Conservation (phyloP, 2,888 invertebrate species). For the Eulithis testata region DNA sequence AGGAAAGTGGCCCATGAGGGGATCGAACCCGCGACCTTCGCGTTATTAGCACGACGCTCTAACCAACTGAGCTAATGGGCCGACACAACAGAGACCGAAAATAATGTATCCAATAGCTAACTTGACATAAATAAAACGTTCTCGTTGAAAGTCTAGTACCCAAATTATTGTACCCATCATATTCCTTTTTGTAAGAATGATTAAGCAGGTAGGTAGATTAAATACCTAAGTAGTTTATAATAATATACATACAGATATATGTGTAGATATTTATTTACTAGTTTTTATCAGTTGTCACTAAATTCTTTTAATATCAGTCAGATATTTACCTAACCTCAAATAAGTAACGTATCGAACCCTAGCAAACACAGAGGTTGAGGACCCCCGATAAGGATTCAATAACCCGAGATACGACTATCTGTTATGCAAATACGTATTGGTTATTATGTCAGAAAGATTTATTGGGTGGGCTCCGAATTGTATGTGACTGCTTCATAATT, state of each 20-base stretch:
- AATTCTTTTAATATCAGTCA: slow-evolving; percentile 17
- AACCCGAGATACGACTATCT: slow-evolving; percentile 59
- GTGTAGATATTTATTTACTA: too few relatives aligned
- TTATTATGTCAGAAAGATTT: slow-evolving; percentile 29
- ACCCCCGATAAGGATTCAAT: slow-evolving; percentile 77
- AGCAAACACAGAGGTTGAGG: slow-evolving; percentile 59
- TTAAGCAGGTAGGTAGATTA: too few relatives aligned
- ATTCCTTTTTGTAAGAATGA: too few relatives aligned
- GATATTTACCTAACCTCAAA: slow-evolving; percentile 43
- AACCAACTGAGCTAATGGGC: slow-evolving; percentile 38
- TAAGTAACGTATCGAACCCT: slow-evolving; percentile 44
- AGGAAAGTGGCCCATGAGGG: slow-evolving; percentile 31
- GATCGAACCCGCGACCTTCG: slow-evolving; percentile 38
- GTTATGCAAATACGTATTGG: slow-evolving; percentile 57
- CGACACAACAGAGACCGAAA: not conserved
- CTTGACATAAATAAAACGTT: too few relatives aligned
- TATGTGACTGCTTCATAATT: not conserved
- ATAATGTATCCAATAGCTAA: not conserved
- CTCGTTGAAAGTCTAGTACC: too few relatives aligned
- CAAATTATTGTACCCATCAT: too few relatives aligned
- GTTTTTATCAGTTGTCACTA: slow-evolving; percentile 3
- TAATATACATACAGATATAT: too few relatives aligned
- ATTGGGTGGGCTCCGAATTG: slow-evolving; percentile 26
- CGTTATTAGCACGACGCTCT: slow-evolving; percentile 37
- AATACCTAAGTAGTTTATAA: too few relatives aligned